phyloP scores from a whole-genome alignment of 2,797 vertebrate genomes.

The Tangara arthus region DNA sequence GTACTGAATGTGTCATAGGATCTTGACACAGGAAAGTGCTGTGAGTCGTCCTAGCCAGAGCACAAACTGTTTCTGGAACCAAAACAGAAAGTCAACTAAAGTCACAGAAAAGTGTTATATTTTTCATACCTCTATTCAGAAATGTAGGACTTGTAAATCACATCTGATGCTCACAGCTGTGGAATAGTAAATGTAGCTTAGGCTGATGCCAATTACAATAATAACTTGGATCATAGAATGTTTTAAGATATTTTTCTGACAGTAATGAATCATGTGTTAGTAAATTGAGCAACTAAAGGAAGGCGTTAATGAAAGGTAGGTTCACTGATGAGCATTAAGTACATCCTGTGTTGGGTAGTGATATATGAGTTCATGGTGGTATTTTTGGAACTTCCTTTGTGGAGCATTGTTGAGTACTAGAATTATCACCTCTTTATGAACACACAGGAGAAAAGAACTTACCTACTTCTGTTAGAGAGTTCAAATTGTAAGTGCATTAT shows the following conservation, averaged over 20 bases:
- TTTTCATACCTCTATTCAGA: not conserved
- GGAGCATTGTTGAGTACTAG: not conserved
- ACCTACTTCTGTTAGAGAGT: not conserved
- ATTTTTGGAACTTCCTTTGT: slow-evolving; percentile 3
- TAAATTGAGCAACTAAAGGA: not conserved
- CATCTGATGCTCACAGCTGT: not conserved
- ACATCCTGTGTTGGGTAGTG: not conserved
- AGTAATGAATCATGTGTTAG: not conserved
- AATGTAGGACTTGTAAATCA: not conserved
- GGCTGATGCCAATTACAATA: not conserved
- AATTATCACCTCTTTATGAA: not conserved
- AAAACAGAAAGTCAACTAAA: not conserved
- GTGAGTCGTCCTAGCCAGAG: not conserved
- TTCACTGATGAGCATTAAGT: not conserved
- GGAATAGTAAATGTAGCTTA: not conserved
- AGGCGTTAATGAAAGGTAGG: not conserved
- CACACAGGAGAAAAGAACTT: not conserved
- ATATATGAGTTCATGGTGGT: not conserved
- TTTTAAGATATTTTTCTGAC: not conserved
- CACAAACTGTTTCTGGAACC: not conserved
- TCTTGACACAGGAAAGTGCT: not conserved
- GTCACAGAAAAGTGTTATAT: not conserved
- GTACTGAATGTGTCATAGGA: not conserved
- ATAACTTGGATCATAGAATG: not conserved
- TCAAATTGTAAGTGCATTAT: not conserved